Conservation (phyloP, 2,797 vertebrate genomes). For the Falco berigora region DNA sequence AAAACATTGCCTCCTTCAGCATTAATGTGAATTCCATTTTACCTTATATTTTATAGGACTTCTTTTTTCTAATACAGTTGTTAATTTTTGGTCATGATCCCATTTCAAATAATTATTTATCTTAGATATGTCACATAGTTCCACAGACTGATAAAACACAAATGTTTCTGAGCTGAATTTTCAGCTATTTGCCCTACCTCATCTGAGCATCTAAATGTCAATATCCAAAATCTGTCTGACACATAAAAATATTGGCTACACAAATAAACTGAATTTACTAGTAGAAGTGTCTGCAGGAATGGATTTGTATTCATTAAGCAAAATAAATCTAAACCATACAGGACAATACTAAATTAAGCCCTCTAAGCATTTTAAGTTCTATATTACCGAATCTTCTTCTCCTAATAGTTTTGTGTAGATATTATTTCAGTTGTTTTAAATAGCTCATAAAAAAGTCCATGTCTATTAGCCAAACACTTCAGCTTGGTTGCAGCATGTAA, state of each 20-base stretch:
- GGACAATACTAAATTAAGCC: neutral
- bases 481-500: neutral
- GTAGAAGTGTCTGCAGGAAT: neutral
- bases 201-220: neutral
- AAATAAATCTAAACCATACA: neutral
- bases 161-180: neutral
- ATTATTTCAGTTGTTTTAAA: neutral
- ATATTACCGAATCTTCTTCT: neutral
- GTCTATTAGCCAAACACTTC: neutral
- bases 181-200: neutral
- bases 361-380: neutral
- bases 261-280: neutral
- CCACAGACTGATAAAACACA: neutral
- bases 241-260: neutral
- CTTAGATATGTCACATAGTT: neutral
- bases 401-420: accelerated
- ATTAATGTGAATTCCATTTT: neutral
- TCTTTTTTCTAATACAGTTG: neutral
- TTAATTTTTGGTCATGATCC: neutral
- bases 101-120: neutral
- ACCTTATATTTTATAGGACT: neutral
- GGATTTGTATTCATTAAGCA: neutral
- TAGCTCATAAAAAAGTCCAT: neutral
- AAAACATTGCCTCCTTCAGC: neutral
- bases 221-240: neutral